phyloP scores from a whole-genome alignment of 2,888 invertebrate species.

The Athrips mouffetella region DNA sequence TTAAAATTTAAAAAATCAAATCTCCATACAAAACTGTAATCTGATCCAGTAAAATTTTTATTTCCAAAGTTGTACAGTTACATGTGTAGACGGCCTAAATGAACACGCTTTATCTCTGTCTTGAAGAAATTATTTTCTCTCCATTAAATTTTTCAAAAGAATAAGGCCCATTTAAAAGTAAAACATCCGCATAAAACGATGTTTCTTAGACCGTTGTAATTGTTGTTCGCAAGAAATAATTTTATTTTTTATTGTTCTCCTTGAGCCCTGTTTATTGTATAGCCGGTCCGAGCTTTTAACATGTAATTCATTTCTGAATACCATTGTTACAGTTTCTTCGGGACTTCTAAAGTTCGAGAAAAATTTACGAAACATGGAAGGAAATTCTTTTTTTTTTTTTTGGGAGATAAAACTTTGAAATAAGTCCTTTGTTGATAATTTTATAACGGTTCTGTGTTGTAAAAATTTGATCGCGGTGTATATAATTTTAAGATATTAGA shows the following conservation, averaged over 20 bases:
- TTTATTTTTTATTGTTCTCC: background rate
- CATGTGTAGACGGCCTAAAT: too few relatives aligned
- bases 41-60: too few relatives aligned
- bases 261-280: slow-evolving; percentile 24
- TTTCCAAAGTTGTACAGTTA: too few relatives aligned
- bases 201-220: background rate
- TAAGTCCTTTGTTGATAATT: background rate
- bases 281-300: slow-evolving; percentile 24
- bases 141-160: too few relatives aligned
- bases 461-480: too few relatives aligned
- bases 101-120: too few relatives aligned
- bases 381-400: background rate
- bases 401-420: background rate
- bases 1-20: too few relatives aligned
- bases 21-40: too few relatives aligned
- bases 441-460: too few relatives aligned
- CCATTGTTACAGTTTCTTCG: slow-evolving; percentile 7
- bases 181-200: background rate
- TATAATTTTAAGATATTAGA: too few relatives aligned
- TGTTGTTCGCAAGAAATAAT: background rate
- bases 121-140: too few relatives aligned
- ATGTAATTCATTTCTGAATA: slow-evolving; percentile 22
- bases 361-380: background rate
- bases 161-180: background rate
- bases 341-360: background rate